Percentiles rank a stretch among this genome's conserved stretches.
These are phyloP conservation scores for Ceratotherium simum DNA, from an alignment of 2,113 vertebrate genomes.

Conservation along the genomic window DNA sequence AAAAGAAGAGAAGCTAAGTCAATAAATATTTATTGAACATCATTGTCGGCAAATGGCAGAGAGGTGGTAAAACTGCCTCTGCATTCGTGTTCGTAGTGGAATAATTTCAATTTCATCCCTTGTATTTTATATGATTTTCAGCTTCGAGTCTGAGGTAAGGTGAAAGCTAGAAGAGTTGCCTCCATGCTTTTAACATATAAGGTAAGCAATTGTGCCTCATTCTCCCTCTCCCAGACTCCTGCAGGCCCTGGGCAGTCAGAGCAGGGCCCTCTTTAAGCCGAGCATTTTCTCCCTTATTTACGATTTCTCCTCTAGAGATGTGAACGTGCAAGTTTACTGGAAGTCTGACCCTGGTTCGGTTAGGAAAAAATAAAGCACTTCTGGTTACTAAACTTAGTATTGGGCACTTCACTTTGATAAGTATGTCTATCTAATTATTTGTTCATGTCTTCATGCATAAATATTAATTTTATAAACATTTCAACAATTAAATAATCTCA, in stretches of 20 bases:
- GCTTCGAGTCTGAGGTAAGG: not conserved
- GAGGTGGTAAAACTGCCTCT: not conserved
- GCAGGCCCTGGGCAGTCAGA: not conserved
- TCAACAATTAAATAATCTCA: not conserved
- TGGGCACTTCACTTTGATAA: not conserved
- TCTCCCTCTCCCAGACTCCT: not conserved
- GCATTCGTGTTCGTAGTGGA: not conserved
- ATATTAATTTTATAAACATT: slow-evolving; percentile 43
- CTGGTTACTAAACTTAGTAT: not conserved
- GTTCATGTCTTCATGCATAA: not conserved
- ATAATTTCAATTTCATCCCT: not conserved
- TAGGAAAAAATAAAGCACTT: slow-evolving; percentile 15
- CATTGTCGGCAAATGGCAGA: not conserved
- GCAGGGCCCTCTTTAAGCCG: accelerated
- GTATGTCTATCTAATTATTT: not conserved
- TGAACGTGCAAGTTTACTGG: not conserved
- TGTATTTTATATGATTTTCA: not conserved
- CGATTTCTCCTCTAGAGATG: not conserved
- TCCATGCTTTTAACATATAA: not conserved
- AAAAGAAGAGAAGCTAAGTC: not conserved
- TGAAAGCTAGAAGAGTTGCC: not conserved
- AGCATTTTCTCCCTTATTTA: not conserved
- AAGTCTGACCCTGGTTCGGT: not conserved
- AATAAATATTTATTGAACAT: not conserved
- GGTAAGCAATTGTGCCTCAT: not conserved